Evolutionary conservation across 2,888 invertebrate genomes (phyloP).

Genomic region (Tetranychus truncatus): DNA sequence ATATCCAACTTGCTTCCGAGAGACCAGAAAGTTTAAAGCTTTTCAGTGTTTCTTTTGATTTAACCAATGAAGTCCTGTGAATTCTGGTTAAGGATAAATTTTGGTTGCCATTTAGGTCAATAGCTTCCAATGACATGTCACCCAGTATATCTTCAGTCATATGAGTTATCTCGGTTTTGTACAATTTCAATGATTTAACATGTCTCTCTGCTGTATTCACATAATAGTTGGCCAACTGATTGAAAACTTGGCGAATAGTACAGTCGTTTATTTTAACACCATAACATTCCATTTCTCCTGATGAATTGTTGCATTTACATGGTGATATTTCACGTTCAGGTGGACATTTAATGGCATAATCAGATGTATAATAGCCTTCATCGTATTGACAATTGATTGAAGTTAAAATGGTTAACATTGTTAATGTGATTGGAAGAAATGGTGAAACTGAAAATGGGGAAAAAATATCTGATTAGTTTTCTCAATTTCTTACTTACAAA

Average conservation of each 20-base stretch:
- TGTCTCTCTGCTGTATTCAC: neutral
- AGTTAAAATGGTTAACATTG: neutral
- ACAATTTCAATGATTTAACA: conserved; percentile 11
- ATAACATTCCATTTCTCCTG: conserved; percentile 10
- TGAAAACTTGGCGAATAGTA: conserved; percentile 10
- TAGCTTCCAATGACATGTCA: conserved; percentile 9
- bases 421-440: neutral
- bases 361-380: neutral
- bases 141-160: neutral
- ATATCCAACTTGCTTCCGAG: neutral
- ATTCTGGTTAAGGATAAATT: conserved; percentile 10
- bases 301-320: neutral
- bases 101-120: conserved; percentile 15
- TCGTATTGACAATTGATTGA: neutral
- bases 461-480: neutral
- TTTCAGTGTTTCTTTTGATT: neutral
- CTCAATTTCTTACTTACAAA: neutral
- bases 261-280: conserved; percentile 7
- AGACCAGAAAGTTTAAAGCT: conserved; percentile 3
- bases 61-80: conserved; percentile 2
- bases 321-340: conserved; percentile 6
- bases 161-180: conserved; percentile 13
- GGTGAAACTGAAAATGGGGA: neutral
- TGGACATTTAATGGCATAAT: conserved; percentile 12
- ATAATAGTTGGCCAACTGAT: neutral